These are phyloP conservation scores for Vollenhovia emeryi DNA, from an alignment of 1,140 invertebrate genomes.

Conservation along the genomic window DNA sequence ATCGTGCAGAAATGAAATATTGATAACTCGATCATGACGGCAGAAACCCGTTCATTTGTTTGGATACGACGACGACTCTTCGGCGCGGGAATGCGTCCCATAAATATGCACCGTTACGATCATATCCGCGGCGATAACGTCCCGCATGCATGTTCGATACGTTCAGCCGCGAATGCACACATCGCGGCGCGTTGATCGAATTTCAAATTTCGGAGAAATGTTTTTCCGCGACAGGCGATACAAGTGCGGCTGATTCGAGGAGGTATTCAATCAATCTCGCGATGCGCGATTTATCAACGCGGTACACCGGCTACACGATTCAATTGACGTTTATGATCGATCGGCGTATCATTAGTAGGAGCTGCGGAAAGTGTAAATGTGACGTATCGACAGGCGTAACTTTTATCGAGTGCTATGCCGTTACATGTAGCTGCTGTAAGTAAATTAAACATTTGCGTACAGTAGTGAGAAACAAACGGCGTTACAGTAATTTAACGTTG, in stretches of 20 bases:
- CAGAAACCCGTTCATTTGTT: constrained; percentile 58
- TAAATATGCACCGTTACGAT: constrained; percentile 73
- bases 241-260: constrained; percentile 30
- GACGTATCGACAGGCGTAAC: neutral
- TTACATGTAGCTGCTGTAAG: neutral
- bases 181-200: constrained; percentile 70
- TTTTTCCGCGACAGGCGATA: constrained; percentile 29
- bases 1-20: constrained; percentile 70
- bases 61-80: constrained; percentile 65
- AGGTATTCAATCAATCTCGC: constrained; percentile 34
- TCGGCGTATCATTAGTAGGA: neutral
- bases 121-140: constrained; percentile 63
- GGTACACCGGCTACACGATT: neutral
- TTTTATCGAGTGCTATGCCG: neutral
- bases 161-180: constrained; percentile 19
- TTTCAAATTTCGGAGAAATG: constrained; percentile 68
- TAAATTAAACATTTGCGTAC: neutral
- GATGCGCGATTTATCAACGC: constrained; percentile 21
- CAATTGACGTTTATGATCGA: constrained; percentile 12
- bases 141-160: constrained; percentile 54
- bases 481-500: neutral
- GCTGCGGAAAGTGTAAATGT: neutral
- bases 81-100: constrained; percentile 46
- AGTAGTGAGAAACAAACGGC: neutral
- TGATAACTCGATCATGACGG: constrained; percentile 60